Conservation (phyloP, 2,797 vertebrate genomes). For the Tokudaia tokunoshimensis region DNA sequence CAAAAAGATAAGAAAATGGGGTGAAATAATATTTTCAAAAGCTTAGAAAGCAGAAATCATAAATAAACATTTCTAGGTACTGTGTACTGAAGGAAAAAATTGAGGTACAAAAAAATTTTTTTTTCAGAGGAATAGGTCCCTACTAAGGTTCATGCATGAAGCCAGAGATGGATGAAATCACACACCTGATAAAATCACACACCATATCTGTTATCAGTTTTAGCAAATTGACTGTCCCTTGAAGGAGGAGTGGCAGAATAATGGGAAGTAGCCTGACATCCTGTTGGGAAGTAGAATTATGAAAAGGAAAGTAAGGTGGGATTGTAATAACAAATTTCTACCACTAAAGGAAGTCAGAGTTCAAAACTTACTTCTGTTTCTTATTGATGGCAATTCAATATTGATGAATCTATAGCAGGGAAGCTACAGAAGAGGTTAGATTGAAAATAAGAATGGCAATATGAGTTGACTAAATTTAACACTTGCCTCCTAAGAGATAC, state of each 20-base stretch:
- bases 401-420: not conserved
- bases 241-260: too few species aligned
- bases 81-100: not conserved
- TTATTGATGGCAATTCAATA: not conserved
- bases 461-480: slow-evolving; percentile 78
- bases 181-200: not conserved
- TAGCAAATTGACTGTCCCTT: not conserved
- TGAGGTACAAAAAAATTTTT: not conserved
- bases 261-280: not conserved
- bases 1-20: not conserved
- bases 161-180: not conserved
- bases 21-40: slow-evolving; percentile 9
- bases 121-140: not conserved
- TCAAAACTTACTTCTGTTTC: slow-evolving; percentile 4
- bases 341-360: not conserved
- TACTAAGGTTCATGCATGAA: not conserved
- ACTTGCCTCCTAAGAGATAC: slow-evolving; percentile 71
- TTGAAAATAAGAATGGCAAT: slow-evolving; percentile 60
- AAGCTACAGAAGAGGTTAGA: slow-evolving; percentile 50
- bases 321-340: not conserved
- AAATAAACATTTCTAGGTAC: not conserved
- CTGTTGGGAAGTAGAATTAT: not conserved
- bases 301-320: not conserved
- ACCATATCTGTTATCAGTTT: not conserved
- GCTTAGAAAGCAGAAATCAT: not conserved